Base-by-base conservation (phyloP, 2,888 invertebrate genomes). In the Leuctra nigra region DNA sequence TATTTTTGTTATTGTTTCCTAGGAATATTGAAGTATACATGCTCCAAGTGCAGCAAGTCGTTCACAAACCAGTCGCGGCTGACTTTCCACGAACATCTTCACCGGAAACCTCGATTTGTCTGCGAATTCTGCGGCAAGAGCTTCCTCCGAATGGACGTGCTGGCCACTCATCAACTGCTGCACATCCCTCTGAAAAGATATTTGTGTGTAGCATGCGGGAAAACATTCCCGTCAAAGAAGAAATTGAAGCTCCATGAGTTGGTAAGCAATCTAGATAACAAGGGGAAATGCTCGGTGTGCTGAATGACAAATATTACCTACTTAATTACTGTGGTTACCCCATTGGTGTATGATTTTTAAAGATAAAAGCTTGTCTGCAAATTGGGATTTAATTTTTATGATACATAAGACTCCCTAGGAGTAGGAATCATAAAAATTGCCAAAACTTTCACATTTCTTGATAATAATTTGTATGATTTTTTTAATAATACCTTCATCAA, bases 121-220 rank as follows among this genome's bases (percentile, higher is more conserved):
- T 39, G 39, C 9, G 39, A 39, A 39, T 14, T 39, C 20, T 39
- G 39, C n/a, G 39, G 39, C 39, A 39, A 39, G 39, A 39, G 18
- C 6, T 39, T 39, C 20, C 18, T 39, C 2, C 39, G 39, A 16
- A 39, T 18, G 20, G 39, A 39, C 9, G 39, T 39, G 18, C 20
- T 39, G 4, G 39, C 9, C 7, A 39, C 18, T 9, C 39, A 39
- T 16, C 18, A 18, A 18, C 16, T 7, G 9, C 3, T 16, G 9
- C 39, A 39, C 16, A 9, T 18, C 20, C 39, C 39, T 39, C 6
- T 20, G n/a, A 39, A 39, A 16, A 39, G 20, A 16, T 11, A 39
- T 20, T 20, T 39, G 13, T 39, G 39, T 14, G 39, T 20, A 7
- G 18, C 20, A 18, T 39, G 39, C 20, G 39, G 39, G 18, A 39